phyloP scores from a whole-genome alignment of 2,888 invertebrate genomes.

The Chrysomela aeneicollis region DNA sequence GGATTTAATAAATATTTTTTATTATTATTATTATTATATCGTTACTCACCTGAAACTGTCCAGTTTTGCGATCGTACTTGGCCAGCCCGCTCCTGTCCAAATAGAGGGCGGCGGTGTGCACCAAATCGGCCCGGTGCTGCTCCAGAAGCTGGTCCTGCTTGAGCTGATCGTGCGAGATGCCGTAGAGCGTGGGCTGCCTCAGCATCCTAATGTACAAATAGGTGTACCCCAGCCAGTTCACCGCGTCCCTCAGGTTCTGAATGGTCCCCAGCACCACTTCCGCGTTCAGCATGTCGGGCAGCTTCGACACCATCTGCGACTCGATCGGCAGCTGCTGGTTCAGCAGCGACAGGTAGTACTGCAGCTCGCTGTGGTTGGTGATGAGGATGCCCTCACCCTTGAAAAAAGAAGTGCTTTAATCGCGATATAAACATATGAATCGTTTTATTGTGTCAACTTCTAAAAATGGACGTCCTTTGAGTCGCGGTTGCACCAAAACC shows the following conservation, averaged over 20 bases:
- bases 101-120: slow-evolving; percentile 92
- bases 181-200: slow-evolving; percentile 88
- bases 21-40: too few species aligned
- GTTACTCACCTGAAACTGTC: slow-evolving; percentile 69
- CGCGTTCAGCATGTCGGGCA: slow-evolving; percentile 97
- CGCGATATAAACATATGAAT: too few species aligned
- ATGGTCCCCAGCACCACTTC: slow-evolving; percentile 97
- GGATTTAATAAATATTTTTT: too few species aligned
- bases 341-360: slow-evolving; percentile 95
- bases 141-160: slow-evolving; percentile 88
- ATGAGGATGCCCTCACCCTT: slow-evolving; percentile 94
- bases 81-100: slow-evolving; percentile 94
- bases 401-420: too few species aligned
- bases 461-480: too few species aligned
- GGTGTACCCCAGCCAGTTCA: slow-evolving; percentile 94
- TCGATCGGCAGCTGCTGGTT: slow-evolving; percentile 99
- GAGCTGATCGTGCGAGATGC: slow-evolving; percentile 79
- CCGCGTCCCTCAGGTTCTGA: slow-evolving; percentile 85
- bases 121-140: slow-evolving; percentile 89
- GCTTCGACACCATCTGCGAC: slow-evolving; percentile 90
- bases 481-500: too few species aligned
- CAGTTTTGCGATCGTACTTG: slow-evolving; percentile 95
- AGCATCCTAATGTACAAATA: slow-evolving; percentile 90
- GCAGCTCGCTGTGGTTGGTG: slow-evolving; percentile 97
- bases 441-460: too few species aligned